Base-by-base conservation (phyloP, 2,888 invertebrate genomes). In the Andricus quercusramuli region DNA sequence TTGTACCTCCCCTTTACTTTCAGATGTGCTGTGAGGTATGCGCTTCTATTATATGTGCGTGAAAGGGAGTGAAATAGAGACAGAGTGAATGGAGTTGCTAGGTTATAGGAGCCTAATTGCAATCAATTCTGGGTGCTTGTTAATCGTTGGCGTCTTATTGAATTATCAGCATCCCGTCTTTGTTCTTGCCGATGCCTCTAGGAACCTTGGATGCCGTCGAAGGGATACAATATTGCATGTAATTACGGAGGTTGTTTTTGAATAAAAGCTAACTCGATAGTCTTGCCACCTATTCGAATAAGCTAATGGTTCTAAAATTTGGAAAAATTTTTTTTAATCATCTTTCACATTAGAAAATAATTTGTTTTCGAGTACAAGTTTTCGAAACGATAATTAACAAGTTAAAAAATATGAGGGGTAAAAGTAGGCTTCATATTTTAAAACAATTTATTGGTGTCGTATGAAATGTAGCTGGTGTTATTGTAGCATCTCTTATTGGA, bases 1-100 rank as follows among this genome's bases (percentile, higher is more conserved):
- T 51, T n/a, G 32, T 51, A 32, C 32, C 74, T 37, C n/a, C 56
- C 20, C 11, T 74, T 13, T 56, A 32, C 70, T 70, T 70, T 47
- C 29, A 47, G 70, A 70, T 70, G 22, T 11, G 32, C 37, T 56
- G 15, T 32, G n/a, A 22, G 56, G 32, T 56, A 56, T 56, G 22
- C 15, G 47, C 32, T 51, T 32, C 51, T 56, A 51, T 74, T 74
- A 56, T 74, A 22, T 74, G 56, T 51, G 9, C 56, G 15, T 74
- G 74, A 56, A 74, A 74, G 56, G 74, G 37, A 74, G 74, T 74
- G 56, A 74, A 74, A 74, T 59, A 74, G 56, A 37, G 74, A 74
- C 74, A 37, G 32, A 59, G 56, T 74, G 74, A 74, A 74, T 74
- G 74, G 13, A 56, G 56, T n/a, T 37, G 5, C 74, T 37, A 56